phyloP scores from a whole-genome alignment of 2,797 vertebrate genomes.

The Mormyrus hasselquistii region DNA sequence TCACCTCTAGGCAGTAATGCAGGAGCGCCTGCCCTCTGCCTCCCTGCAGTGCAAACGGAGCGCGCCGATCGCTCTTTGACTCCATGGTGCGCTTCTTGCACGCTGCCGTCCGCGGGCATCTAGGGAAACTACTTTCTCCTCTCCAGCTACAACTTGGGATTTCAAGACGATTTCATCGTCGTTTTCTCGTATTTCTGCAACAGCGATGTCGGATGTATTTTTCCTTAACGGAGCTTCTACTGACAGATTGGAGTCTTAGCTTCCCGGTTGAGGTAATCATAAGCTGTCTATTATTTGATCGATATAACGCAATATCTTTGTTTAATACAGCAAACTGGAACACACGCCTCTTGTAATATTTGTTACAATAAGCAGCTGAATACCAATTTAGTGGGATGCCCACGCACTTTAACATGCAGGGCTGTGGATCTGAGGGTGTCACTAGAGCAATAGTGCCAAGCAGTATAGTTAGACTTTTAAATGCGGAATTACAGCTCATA shows the following conservation, averaged over 20 bases:
- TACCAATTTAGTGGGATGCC: neutral
- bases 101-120: conserved; percentile 40
- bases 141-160: conserved; percentile 24
- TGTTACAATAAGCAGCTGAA: neutral
- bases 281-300: neutral
- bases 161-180: neutral
- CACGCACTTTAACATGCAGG: conserved; percentile 6
- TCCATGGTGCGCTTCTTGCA: conserved; percentile 30
- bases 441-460: neutral
- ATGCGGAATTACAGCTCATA: neutral
- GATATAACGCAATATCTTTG: conserved; percentile 34
- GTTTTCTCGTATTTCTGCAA: conserved; percentile 14
- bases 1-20: conserved; percentile 48
- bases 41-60: conserved; percentile 28
- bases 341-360: conserved; percentile 28
- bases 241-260: conserved; percentile 19
- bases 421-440: neutral
- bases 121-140: conserved; percentile 36
- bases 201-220: conserved; percentile 18
- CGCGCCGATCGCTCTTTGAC: conserved; percentile 31
- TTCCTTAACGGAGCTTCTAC: conserved; percentile 6
- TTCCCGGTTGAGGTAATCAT: conserved; percentile 24
- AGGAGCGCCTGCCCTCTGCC: conserved; percentile 34
- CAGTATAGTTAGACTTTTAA: neutral
- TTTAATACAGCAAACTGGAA: conserved; percentile 56